These are phyloP conservation scores for Fringilla coelebs DNA, from an alignment of 2,797 vertebrate species.

Conservation along the genomic window DNA sequence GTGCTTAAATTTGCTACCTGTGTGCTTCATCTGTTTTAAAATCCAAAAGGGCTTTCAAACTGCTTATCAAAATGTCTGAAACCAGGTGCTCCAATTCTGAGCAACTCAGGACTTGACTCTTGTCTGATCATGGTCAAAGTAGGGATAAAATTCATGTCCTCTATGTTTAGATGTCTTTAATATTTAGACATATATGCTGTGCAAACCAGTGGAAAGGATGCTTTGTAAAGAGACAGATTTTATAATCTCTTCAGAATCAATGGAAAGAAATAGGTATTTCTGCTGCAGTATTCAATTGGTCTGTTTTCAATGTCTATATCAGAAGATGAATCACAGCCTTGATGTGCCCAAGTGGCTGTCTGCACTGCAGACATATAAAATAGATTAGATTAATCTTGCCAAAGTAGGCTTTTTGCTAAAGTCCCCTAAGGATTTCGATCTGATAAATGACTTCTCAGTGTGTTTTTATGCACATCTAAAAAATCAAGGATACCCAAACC, in stretches of 20 bases:
- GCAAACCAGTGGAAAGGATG: not conserved
- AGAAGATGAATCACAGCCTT: conserved; percentile 23
- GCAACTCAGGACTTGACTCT: not conserved
- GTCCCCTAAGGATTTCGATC: not conserved
- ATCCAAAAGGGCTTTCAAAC: not conserved
- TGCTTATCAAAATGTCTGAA: not conserved
- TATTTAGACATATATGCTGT: not conserved
- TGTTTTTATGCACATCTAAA: not conserved
- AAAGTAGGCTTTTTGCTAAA: conserved; percentile 28
- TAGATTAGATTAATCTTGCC: not conserved
- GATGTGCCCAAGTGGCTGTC: not conserved
- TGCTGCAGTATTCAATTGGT: not conserved
- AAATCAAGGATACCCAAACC: not conserved
- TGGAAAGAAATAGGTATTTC: not conserved
- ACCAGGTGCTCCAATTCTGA: not conserved
- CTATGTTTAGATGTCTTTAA: not conserved
- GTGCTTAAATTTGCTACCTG: not conserved
- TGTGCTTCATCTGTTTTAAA: not conserved
- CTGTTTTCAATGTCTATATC: conserved; percentile 15
- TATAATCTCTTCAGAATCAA: not conserved
- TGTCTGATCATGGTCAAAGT: not conserved
- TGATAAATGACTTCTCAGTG: conserved; percentile 15
- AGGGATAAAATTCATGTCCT: not conserved
- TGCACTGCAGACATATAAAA: not conserved
- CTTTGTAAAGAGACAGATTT: not conserved